A percentile compares a stretch with the other conserved stretches of the same genome.
Conservation (phyloP, 2,113 vertebrate genomes). For the Danionella cerebrum region DNA sequence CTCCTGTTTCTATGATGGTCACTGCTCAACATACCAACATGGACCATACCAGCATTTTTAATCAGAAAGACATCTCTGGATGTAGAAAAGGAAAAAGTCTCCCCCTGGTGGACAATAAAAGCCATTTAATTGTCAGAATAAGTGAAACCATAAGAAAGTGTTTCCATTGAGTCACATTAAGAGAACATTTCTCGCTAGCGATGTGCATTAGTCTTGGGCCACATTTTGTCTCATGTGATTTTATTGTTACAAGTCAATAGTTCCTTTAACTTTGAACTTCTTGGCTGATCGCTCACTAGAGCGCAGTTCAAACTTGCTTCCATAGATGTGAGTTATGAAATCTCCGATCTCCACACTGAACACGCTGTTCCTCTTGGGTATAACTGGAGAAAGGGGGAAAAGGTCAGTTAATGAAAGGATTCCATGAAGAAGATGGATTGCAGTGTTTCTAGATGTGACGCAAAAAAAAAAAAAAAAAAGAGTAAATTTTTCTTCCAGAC, state of each 20-base stretch:
- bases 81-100: too few species aligned
- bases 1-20: too few species aligned
- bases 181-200: too few species aligned
- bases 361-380: slow-evolving; percentile 86
- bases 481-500: too few species aligned
- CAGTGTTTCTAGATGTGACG: too few species aligned
- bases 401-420: neutral
- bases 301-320: slow-evolving; percentile 83
- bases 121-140: neutral
- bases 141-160: neutral
- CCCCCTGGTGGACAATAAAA: neutral
- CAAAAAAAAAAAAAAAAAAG: too few species aligned
- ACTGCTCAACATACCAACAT: too few species aligned
- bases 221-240: too few species aligned
- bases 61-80: too few species aligned
- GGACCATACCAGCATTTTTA: too few species aligned
- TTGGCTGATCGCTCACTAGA: slow-evolving; percentile 89
- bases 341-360: slow-evolving; percentile 79
- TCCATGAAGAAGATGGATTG: neutral
- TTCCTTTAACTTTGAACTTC: slow-evolving; percentile 87
- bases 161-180: neutral
- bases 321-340: slow-evolving; percentile 89
- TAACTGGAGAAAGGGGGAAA: slow-evolving; percentile 61
- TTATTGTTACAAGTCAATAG: slow-evolving; percentile 75
- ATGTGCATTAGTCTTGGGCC: too few species aligned